Conservation (phyloP, 2,113 vertebrate genomes). For the Corvus hawaiiensis region DNA sequence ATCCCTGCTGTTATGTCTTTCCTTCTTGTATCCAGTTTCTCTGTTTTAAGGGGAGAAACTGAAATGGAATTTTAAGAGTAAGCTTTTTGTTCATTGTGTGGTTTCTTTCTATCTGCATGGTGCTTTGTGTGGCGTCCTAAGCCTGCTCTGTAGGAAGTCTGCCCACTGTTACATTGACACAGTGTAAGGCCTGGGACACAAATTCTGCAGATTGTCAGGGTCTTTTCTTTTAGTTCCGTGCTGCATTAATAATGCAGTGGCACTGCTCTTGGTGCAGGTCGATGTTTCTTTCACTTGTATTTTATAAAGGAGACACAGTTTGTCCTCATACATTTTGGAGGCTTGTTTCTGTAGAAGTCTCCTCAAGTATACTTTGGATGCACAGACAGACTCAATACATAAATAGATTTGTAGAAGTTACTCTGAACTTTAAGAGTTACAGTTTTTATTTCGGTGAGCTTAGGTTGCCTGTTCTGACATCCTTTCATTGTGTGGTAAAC, state of each 20-base stretch:
- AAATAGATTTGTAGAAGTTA: neutral
- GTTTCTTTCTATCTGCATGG: neutral
- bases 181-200: neutral
- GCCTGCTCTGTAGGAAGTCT: neutral
- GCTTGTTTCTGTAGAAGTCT: neutral
- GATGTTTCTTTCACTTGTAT: neutral
- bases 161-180: neutral
- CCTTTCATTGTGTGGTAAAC: neutral
- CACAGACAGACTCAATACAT: neutral
- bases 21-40: neutral
- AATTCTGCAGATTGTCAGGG: neutral
- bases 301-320: neutral
- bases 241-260: neutral
- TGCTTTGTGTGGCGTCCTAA: accelerated
- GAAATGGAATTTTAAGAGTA: neutral
- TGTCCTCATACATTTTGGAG: neutral
- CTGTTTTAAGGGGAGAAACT: neutral
- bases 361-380: neutral
- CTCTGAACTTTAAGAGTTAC: neutral
- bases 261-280: neutral
- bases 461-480: neutral
- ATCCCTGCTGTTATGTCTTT: neutral
- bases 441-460: neutral
- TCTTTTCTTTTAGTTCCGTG: neutral
- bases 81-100: neutral